Base-by-base conservation (phyloP, 2,113 vertebrate genomes). In the Chamaea fasciata region DNA sequence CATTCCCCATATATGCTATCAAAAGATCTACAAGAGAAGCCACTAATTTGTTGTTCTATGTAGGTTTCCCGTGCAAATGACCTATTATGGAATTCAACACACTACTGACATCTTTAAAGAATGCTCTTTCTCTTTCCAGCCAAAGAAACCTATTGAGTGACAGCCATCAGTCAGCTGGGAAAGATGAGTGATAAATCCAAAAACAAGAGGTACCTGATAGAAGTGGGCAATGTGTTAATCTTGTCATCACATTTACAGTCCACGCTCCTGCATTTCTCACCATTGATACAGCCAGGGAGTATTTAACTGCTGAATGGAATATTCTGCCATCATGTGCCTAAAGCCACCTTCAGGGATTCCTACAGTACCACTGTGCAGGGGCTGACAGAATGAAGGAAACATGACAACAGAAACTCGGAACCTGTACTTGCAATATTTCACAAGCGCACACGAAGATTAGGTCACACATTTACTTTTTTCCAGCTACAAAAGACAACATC, bases 101-200 rank as follows among this genome's bases (percentile, higher is more conserved):
- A 52, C 35, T 70, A 74, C 42, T 75, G 82, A 90, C 76, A 83
- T 44, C 85, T 91, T 83, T 86, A 77, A 79, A 93, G 56, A 68
- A 88, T 70, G 55, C 47, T 85, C 69, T 69, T 90, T 79, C 65
- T 86, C 60, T 68, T 91, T 35, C 30, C 59, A 74, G 68, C 77
- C 90, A 82, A 92, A 92, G 80, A 31, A 81, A 92, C 24, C 41
- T 68, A 55, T 27, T 88, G 87, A 94, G 81, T 85, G 93, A 83
- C 87, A 96, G 89, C 83, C 50, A 67, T 92, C 94, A 89, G 74
- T 96, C 85, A 90, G 28, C 71, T 37, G 44, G 68, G 90, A 67
- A 80, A 57, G 68, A 90, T 15, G 71, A 77, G 39, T 0, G 47
- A 88, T 85, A 95, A 95, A 94, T 70, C 81, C 44, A 82, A 88